These are phyloP conservation scores for Mustelus asterias DNA, from an alignment of 2,113 vertebrate genomes.

Conservation along the genomic window DNA sequence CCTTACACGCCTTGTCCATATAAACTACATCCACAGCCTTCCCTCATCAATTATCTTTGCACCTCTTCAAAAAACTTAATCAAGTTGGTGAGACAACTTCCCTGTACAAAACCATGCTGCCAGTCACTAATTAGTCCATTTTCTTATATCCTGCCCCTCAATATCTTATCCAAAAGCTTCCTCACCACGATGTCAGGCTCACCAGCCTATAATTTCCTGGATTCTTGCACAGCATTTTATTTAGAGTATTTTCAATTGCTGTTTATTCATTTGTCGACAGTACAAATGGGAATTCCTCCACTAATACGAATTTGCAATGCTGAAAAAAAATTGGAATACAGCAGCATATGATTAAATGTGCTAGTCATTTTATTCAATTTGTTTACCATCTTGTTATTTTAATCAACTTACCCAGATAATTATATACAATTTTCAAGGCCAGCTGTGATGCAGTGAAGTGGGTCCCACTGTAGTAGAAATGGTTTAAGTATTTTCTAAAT, in stretches of 20 bases:
- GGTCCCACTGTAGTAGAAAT: not conserved
- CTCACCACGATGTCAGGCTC: too few species aligned
- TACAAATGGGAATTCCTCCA: not conserved
- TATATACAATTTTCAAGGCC: slow-evolving; percentile 7
- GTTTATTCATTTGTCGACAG: not conserved
- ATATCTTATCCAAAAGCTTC: too few species aligned
- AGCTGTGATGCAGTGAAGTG: not conserved
- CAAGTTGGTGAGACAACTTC: too few species aligned
- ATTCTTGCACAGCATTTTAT: not conserved
- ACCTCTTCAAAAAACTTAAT: too few species aligned
- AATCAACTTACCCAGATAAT: not conserved
- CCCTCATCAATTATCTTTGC: too few species aligned
- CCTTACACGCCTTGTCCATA: too few species aligned
- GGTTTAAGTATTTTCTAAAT: not conserved
- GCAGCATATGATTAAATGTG: not conserved
- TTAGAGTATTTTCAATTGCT: not conserved
- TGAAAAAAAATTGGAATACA: not conserved
- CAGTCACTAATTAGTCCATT: too few species aligned
- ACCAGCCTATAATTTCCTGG: too few species aligned
- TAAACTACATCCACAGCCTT: too few species aligned
- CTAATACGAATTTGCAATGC: not conserved
- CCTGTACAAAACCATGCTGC: too few species aligned
- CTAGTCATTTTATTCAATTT: not conserved
- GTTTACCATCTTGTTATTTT: not conserved
- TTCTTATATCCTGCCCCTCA: too few species aligned